A percentile compares a stretch with the other conserved stretches of the same genome.
Evolutionary conservation across 2,113 vertebrate species (phyloP).

Genomic region (Python bivittatus): DNA sequence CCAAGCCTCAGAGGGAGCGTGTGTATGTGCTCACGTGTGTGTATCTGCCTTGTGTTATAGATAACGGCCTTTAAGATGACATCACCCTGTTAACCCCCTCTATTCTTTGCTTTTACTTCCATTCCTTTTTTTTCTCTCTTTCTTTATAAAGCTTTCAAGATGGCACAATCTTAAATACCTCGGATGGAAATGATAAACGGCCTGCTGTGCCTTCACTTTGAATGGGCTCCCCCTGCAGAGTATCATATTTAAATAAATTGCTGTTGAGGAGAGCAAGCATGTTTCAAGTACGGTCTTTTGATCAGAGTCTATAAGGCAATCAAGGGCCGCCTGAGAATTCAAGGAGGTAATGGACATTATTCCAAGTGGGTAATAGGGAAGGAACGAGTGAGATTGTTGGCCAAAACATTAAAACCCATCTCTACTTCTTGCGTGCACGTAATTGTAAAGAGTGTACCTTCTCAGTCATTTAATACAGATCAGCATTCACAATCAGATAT

Average conservation of each 20-base stretch:
- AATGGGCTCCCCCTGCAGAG: slow-evolving; percentile 76
- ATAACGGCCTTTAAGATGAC: slow-evolving; percentile 38
- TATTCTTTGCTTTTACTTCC: slow-evolving; percentile 50
- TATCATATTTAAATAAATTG: slow-evolving; percentile 84
- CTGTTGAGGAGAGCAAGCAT: slow-evolving; percentile 70
- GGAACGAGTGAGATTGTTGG: slow-evolving; percentile 59
- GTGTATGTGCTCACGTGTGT: background rate
- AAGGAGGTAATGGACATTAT: slow-evolving; percentile 45
- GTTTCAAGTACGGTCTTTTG: slow-evolving; percentile 75
- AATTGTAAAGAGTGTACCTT: slow-evolving; percentile 35
- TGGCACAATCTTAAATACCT: slow-evolving; percentile 68
- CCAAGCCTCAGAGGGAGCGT: slow-evolving; percentile 41
- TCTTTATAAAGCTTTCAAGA: slow-evolving; percentile 66
- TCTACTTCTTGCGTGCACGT: slow-evolving; percentile 30
- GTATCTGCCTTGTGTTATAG: slow-evolving; percentile 43
- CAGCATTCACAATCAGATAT: slow-evolving; percentile 40
- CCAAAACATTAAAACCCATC: slow-evolving; percentile 60
- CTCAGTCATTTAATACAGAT: slow-evolving; percentile 16
- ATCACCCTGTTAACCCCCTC: slow-evolving; percentile 58
- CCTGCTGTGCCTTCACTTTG: slow-evolving; percentile 76
- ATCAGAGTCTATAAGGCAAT: slow-evolving; percentile 77
- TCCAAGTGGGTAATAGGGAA: slow-evolving; percentile 68
- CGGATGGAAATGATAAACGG: slow-evolving; percentile 80
- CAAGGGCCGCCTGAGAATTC: slow-evolving; percentile 76
- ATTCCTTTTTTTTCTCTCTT: background rate